Conservation (phyloP, 1,140 invertebrate species). For the Onthophagus taurus region DNA sequence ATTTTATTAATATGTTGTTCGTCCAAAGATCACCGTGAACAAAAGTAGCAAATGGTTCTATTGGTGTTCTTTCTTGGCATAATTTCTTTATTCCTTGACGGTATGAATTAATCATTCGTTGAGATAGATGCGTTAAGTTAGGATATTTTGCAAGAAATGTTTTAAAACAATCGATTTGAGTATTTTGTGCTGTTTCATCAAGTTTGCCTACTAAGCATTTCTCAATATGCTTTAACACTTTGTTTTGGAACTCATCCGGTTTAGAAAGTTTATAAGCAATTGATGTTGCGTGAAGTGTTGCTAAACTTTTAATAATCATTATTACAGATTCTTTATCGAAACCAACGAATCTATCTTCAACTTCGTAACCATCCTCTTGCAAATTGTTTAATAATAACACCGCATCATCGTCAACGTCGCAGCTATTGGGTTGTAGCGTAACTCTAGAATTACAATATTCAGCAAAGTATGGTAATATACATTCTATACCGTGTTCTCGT, state of each 20-base stretch:
- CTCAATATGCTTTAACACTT: constrained; percentile 29
- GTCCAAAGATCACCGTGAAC: constrained; percentile 51
- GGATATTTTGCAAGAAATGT: constrained; percentile 1
- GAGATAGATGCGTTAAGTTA: background rate
- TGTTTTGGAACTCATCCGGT: constrained; percentile 38
- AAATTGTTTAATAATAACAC: constrained; percentile 39
- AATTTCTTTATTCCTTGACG: background rate
- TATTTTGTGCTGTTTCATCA: background rate
- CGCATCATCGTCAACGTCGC: constrained; percentile 27
- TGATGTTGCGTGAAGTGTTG: constrained; percentile 36
- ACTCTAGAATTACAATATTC: constrained; percentile 25
- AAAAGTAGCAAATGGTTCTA: constrained; percentile 41
- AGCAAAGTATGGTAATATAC: constrained; percentile 19
- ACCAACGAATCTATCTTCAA: constrained; percentile 28
- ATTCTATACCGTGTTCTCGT: constrained; percentile 19
- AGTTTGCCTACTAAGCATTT: background rate
- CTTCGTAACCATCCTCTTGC: constrained; percentile 29
- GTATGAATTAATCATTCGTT: background rate
- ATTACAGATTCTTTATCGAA: constrained; percentile 34
- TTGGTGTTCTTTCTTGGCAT: background rate
- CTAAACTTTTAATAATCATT: constrained; percentile 32
- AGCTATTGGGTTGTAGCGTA: constrained; percentile 18
- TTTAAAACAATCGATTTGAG: background rate
- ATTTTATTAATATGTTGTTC: constrained; percentile 48
- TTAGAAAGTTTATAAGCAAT: constrained; percentile 34